Evolutionary conservation across 2,888 invertebrate genomes (phyloP).

Genomic region (Euzophera pinguis): DNA sequence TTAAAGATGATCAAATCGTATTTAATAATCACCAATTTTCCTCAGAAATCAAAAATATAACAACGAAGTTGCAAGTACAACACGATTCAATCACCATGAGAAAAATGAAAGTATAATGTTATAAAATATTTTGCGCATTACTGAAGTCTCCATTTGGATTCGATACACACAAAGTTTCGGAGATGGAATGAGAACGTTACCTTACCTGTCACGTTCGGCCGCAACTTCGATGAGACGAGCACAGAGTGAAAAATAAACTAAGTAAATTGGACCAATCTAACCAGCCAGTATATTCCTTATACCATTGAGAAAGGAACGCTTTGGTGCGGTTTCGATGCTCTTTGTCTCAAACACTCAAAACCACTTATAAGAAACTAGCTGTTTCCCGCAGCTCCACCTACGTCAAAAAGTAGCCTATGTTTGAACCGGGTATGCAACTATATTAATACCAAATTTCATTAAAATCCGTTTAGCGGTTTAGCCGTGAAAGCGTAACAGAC

Average conservation of each 20-base stretch:
- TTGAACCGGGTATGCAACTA: too few species aligned
- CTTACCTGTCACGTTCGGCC: constrained; percentile 15
- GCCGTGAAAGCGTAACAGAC: too few species aligned
- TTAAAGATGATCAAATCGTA: too few species aligned
- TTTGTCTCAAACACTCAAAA: too few species aligned
- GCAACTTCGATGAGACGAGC: constrained; percentile 9
- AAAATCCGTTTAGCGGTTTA: too few species aligned
- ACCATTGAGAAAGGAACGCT: too few species aligned
- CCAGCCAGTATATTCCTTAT: too few species aligned
- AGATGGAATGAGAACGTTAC: constrained; percentile 14
- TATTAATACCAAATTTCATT: too few species aligned
- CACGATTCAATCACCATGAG: background rate
- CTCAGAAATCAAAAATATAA: background rate
- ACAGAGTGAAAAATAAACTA: constrained; percentile 13
- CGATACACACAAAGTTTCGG: constrained; percentile 14
- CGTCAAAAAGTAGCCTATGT: too few species aligned
- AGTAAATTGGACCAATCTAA: constrained; percentile 9
- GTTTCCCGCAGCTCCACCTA: too few species aligned
- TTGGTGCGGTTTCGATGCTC: too few species aligned
- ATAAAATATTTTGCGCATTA: constrained; percentile 2
- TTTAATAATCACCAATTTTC: too few species aligned
- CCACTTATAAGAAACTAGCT: constrained; percentile 2
- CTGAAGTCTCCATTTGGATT: constrained; percentile 5
- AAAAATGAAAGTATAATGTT: constrained; percentile 1
- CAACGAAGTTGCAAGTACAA: background rate